Evolutionary conservation across 2,113 vertebrate genomes (phyloP).

Genomic region (Circaetus gallicus): DNA sequence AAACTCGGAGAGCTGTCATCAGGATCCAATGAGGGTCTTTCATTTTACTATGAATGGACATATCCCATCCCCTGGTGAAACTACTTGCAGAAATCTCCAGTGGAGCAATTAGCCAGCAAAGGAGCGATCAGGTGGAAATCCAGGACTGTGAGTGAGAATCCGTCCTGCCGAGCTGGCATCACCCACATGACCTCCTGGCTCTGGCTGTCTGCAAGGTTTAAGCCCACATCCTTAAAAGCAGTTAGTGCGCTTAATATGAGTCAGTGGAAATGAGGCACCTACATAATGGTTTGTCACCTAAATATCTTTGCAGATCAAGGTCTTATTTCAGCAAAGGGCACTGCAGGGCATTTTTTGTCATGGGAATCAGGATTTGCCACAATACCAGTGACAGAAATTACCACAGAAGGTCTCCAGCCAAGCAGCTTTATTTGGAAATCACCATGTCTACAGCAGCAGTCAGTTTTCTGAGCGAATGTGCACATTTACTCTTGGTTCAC

Average conservation of each 20-base stretch:
- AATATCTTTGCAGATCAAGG: neutral
- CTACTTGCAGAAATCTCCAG: neutral
- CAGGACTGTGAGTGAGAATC: neutral
- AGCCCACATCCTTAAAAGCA: neutral
- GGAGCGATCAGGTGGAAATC: neutral
- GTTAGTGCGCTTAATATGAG: neutral
- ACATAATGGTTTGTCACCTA: neutral
- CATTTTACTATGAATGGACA: neutral
- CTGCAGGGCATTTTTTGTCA: neutral
- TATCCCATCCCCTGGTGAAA: neutral
- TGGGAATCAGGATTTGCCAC: rapidly evolving
- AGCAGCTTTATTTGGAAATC: neutral
- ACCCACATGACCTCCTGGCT: neutral
- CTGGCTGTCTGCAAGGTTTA: neutral
- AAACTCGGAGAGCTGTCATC: neutral
- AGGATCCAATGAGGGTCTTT: neutral
- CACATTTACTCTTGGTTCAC: neutral
- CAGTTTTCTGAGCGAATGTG: neutral
- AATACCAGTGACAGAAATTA: neutral
- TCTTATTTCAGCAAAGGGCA: neutral
- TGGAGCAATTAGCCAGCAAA: neutral
- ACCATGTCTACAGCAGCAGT: neutral
- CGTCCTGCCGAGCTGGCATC: neutral
- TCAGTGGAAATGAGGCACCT: slow-evolving; percentile 16
- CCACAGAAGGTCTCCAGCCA: neutral